Evolutionary conservation across 1,140 invertebrate species (phyloP).

Genomic region (Gryon sp.): DNA sequence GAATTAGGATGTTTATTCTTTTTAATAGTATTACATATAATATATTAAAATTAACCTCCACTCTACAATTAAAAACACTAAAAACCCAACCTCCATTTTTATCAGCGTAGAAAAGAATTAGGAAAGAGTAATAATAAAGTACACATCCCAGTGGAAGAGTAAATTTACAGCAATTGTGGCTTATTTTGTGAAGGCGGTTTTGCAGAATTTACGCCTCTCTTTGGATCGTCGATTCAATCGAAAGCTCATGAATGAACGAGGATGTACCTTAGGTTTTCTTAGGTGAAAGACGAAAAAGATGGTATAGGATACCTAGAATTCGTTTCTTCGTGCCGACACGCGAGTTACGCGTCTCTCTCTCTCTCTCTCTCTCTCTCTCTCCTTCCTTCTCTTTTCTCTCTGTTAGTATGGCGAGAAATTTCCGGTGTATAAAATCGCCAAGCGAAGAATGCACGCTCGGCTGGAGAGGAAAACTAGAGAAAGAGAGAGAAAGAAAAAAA

Average conservation of each 20-base stretch:
- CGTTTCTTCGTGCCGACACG: slow-evolving; percentile 65
- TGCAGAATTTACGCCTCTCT: slow-evolving; percentile 61
- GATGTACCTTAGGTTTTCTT: slow-evolving; percentile 54
- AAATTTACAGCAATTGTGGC: slow-evolving; percentile 25
- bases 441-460: slow-evolving; percentile 63
- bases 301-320: slow-evolving; percentile 54
- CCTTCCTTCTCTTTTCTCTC: slow-evolving; percentile 12
- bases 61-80: too few species aligned
- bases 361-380: slow-evolving; percentile 14
- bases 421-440: slow-evolving; percentile 66
- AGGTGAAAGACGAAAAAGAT: slow-evolving; percentile 51
- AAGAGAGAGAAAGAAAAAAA: slow-evolving; percentile 20
- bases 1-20: too few species aligned
- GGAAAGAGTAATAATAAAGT: too few species aligned
- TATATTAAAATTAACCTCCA: too few species aligned
- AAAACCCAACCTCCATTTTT: too few species aligned
- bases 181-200: slow-evolving; percentile 58
- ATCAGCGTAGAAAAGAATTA: too few species aligned
- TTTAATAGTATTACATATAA: too few species aligned
- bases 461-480: slow-evolving; percentile 37
- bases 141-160: slow-evolving; percentile 6
- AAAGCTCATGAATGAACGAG: slow-evolving; percentile 71
- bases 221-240: slow-evolving; percentile 66
- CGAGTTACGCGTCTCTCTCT: slow-evolving; percentile 48
- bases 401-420: slow-evolving; percentile 61